A percentile compares a stretch with the other conserved stretches of the same genome.
Evolutionary conservation across 2,113 vertebrate genomes (phyloP).

Genomic region (Campylomormyrus numenius): DNA sequence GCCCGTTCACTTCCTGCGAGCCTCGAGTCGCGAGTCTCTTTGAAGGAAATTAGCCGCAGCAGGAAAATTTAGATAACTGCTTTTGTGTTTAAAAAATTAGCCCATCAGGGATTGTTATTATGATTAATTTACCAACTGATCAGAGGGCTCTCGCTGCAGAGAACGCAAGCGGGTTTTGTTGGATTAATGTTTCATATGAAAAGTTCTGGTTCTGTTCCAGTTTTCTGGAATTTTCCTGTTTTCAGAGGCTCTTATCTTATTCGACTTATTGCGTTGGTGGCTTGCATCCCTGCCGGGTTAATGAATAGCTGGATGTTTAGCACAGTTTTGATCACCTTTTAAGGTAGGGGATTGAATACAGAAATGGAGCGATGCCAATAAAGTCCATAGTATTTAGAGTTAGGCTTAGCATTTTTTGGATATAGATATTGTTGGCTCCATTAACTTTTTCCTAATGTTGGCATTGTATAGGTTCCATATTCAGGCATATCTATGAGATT

Average conservation of each 20-base stretch:
- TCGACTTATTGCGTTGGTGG: not conserved
- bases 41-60: constrained; percentile 8
- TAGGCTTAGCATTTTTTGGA: not conserved
- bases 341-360: not conserved
- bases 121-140: constrained; percentile 25
- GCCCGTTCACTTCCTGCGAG: not conserved
- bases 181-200: constrained; percentile 9
- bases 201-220: constrained; percentile 12
- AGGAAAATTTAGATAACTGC: constrained; percentile 20
- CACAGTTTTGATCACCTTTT: not conserved
- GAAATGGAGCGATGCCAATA: not conserved
- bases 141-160: not conserved
- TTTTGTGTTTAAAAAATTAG: constrained; percentile 15
- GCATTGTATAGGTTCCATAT: not conserved
- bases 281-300: not conserved
- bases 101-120: constrained; percentile 18
- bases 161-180: not conserved
- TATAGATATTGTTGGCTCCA: not conserved
- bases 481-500: not conserved
- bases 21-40: not conserved
- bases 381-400: not conserved
- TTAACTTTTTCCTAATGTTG: not conserved
- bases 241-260: not conserved
- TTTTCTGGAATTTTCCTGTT: not conserved
- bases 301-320: not conserved